Percentiles rank a stretch among this genome's conserved stretches.
Evolutionary conservation across 2,888 invertebrate genomes (phyloP).

Genomic region (Nymphalis polychloros): DNA sequence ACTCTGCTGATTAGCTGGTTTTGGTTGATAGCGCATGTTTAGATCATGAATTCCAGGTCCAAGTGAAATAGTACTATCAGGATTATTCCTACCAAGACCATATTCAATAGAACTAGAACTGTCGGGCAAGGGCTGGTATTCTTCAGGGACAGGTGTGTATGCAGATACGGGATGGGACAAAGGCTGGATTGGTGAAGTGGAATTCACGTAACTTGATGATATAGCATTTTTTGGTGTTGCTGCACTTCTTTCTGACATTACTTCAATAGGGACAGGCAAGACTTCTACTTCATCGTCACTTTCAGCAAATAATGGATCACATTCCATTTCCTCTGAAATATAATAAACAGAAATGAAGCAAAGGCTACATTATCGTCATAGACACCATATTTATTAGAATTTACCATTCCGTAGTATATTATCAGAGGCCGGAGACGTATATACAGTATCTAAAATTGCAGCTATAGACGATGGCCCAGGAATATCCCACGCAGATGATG

Average conservation of each 20-base stretch:
- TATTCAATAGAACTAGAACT: slow-evolving; percentile 71
- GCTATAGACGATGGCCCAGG: slow-evolving; percentile 80
- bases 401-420: slow-evolving; percentile 68
- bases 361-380: neutral
- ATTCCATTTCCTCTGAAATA: slow-evolving; percentile 83
- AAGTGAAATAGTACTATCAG: slow-evolving; percentile 51
- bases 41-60: slow-evolving; percentile 54
- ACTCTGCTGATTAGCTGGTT: slow-evolving; percentile 52
- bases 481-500: slow-evolving; percentile 70
- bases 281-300: slow-evolving; percentile 84
- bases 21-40: slow-evolving; percentile 73
- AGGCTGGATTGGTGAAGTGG: slow-evolving; percentile 61
- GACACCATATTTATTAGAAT: slow-evolving; percentile 4
- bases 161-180: slow-evolving; percentile 61
- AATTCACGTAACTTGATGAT: slow-evolving; percentile 66
- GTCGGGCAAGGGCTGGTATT: slow-evolving; percentile 75
- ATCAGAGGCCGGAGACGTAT: slow-evolving; percentile 79
- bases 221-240: slow-evolving; percentile 53
- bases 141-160: slow-evolving; percentile 74
- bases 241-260: slow-evolving; percentile 48
- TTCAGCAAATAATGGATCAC: slow-evolving; percentile 84
- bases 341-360: slow-evolving; percentile 17
- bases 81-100: slow-evolving; percentile 50
- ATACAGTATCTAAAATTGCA: slow-evolving; percentile 84
- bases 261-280: slow-evolving; percentile 55